phyloP scores from a whole-genome alignment of 1,140 invertebrate species.

The Aphidius ervi region DNA sequence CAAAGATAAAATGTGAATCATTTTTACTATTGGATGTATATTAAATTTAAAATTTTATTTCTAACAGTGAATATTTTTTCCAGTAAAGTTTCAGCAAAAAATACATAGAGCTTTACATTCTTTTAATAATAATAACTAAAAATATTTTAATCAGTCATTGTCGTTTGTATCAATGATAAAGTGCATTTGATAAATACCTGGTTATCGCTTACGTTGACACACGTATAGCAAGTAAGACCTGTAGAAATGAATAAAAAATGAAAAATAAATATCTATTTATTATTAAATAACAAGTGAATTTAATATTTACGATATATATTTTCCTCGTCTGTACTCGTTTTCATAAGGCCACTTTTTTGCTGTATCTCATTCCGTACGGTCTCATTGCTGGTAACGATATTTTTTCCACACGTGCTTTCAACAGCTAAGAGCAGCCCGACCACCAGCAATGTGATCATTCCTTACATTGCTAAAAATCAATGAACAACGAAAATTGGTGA shows the following conservation, averaged over 20 bases:
- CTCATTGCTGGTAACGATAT: constrained; percentile 47
- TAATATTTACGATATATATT: constrained; percentile 49
- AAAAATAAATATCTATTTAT: constrained; percentile 15
- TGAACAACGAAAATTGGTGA: constrained; percentile 22
- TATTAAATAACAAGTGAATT: constrained; percentile 6
- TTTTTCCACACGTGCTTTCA: constrained; percentile 51
- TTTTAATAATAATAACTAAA: no score
- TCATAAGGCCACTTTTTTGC: constrained; percentile 38
- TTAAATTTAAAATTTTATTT: no score
- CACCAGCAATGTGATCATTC: constrained; percentile 56
- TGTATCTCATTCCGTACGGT: constrained; percentile 42
- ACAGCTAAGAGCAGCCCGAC: constrained; percentile 52
- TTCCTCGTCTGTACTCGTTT: constrained; percentile 42
- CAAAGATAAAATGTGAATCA: no score
- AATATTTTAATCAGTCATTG: no score
- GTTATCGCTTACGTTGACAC: constrained; percentile 67
- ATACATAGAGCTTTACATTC: no score
- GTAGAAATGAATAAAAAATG: constrained; percentile 32
- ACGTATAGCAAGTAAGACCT: constrained; percentile 64
- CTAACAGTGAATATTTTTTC: no score
- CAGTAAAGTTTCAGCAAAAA: no score
- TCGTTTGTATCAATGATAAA: no score
- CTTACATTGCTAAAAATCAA: constrained; percentile 51
- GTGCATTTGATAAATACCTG: constrained; percentile 42
- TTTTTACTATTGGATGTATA: no score